Conservation (phyloP, 2,888 invertebrate genomes). For the Germaria angustata region DNA sequence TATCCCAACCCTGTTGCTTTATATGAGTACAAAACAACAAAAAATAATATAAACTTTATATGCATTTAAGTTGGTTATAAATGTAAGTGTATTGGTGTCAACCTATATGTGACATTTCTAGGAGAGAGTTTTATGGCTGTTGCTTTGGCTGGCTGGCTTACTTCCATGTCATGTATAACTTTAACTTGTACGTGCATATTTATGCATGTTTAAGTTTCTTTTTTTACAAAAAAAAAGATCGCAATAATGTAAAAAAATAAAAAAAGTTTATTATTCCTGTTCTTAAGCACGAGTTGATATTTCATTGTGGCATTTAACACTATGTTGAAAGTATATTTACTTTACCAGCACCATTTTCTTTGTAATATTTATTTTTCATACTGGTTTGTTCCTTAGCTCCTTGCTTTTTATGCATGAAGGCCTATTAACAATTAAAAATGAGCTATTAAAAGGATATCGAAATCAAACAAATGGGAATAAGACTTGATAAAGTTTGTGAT, state of each 20-base stretch:
- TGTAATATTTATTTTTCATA: not conserved
- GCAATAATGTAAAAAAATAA: not conserved
- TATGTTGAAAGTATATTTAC: conserved; percentile 32
- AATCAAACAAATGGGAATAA: conserved; percentile 29
- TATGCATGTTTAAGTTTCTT: conserved; percentile 56
- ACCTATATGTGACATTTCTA: not conserved
- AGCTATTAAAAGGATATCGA: conserved; percentile 2
- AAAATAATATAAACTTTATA: not conserved
- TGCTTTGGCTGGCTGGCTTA: conserved; percentile 38
- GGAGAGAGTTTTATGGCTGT: conserved; percentile 23
- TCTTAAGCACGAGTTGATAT: conserved; percentile 57
- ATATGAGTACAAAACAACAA: not conserved
- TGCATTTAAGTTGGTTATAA: conserved; percentile 23
- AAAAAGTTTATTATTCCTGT: conserved; percentile 36
- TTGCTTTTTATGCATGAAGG: conserved; percentile 57
- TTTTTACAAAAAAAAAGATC: not conserved
- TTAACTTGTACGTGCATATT: conserved; percentile 57
- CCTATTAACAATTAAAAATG: conserved; percentile 58
- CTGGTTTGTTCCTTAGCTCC: not conserved
- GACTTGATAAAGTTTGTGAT: not conserved
- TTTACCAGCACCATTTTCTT: conserved; percentile 14
- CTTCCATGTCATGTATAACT: conserved; percentile 47
- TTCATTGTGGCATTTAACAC: conserved; percentile 60
- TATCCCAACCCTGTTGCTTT: conserved; percentile 58
- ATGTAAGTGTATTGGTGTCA: conserved; percentile 9